Percentiles rank a stretch among this genome's conserved stretches.
Evolutionary conservation across 2,888 invertebrate species (phyloP).

Genomic region (Tanytarsus gracilentus): DNA sequence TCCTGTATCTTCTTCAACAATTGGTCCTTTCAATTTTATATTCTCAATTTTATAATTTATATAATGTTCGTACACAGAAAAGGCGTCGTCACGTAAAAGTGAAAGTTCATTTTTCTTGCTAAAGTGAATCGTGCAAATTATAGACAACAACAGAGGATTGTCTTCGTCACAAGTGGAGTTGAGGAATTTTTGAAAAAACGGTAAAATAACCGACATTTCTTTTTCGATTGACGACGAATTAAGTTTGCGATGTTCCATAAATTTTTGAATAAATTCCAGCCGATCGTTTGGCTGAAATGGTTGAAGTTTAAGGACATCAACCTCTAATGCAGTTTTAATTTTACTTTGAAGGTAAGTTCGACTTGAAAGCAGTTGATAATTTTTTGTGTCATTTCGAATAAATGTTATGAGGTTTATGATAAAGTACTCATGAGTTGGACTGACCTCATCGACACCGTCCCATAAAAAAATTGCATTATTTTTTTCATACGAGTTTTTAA

Average conservation of each 20-base stretch:
- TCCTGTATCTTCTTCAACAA: not conserved
- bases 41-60: not conserved
- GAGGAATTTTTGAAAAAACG: not conserved
- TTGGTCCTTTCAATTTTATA: not conserved
- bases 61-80: not conserved
- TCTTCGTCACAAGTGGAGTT: not conserved
- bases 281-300: no score
- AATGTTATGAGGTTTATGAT: not conserved
- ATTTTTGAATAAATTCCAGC: no score
- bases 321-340: no score
- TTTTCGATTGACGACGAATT: not conserved
- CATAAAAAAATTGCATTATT: not conserved
- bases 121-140: not conserved
- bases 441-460: not conserved
- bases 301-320: no score
- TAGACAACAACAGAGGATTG: not conserved
- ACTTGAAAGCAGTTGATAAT: not conserved
- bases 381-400: not conserved
- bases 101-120: not conserved
- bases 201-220: not conserved
- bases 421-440: not conserved
- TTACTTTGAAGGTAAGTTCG: no score
- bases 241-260: no score
- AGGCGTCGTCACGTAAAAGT: not conserved
- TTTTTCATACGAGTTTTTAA: not conserved